phyloP scores from a whole-genome alignment of 2,888 invertebrate genomes.

The Thereva nobilitata region DNA sequence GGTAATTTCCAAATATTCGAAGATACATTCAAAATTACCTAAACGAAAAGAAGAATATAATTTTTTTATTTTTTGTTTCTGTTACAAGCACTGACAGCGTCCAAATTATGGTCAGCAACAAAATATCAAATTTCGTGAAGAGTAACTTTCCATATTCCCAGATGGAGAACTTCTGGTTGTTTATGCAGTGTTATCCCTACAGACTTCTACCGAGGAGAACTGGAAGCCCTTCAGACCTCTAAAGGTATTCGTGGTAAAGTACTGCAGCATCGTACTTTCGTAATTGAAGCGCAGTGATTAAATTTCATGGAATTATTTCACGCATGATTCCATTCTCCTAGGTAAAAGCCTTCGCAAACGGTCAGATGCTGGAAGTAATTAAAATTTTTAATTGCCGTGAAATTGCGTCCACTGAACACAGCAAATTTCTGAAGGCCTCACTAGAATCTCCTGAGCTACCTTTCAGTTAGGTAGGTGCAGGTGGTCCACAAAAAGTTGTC shows the following conservation, averaged over 20 bases:
- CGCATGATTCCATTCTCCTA: conserved; percentile 26
- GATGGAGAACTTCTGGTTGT: conserved; percentile 14
- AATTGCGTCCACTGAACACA: conserved; percentile 40
- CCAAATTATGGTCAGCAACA: background rate
- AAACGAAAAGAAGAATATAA: no score
- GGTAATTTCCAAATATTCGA: no score
- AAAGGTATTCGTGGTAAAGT: background rate
- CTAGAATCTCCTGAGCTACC: background rate
- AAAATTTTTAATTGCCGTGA: conserved; percentile 41
- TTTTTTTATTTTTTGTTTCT: no score
- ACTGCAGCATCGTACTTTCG: background rate
- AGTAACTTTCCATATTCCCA: conserved; percentile 21
- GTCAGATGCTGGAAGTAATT: conserved; percentile 38
- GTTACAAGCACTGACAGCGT: no score
- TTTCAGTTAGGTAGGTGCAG: background rate
- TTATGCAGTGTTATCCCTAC: background rate
- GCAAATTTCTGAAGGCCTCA: background rate
- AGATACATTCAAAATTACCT: no score
- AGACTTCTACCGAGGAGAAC: no score
- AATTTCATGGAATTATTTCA: conserved; percentile 40
- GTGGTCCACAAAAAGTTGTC: conserved; percentile 5
- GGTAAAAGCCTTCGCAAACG: conserved; percentile 1
- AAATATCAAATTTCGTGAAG: conserved; percentile 36
- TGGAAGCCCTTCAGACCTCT: no score
- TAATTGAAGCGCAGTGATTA: conserved; percentile 37